These are phyloP conservation scores for Hephaestus fuliginosus DNA, from an alignment of 2,797 vertebrate species.

Conservation along the genomic window DNA sequence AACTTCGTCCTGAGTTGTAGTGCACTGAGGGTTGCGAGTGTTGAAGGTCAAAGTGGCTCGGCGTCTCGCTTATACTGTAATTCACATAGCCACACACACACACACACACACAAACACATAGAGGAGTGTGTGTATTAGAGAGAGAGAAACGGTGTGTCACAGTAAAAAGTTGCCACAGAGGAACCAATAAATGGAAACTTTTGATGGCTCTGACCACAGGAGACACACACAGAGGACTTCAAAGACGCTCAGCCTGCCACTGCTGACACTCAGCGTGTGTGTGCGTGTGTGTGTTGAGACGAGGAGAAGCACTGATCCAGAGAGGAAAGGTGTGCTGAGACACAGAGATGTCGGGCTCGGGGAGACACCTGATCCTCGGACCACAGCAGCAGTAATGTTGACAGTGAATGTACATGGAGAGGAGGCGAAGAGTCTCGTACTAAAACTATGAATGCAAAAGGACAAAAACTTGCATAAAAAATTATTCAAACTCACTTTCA, in stretches of 20 bases:
- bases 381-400: neutral
- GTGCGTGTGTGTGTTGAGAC: constrained; percentile 12
- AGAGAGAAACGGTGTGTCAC: constrained; percentile 45
- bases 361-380: constrained; percentile 18
- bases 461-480: neutral
- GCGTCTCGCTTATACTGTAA: constrained; percentile 35
- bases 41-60: constrained; percentile 65
- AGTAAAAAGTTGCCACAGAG: constrained; percentile 66
- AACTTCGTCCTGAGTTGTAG: constrained; percentile 38
- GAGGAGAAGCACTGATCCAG: constrained; percentile 60
- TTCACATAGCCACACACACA: constrained; percentile 40
- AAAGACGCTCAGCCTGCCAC: constrained; percentile 56
- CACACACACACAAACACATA: constrained; percentile 1
- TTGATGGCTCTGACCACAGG: constrained; percentile 75
- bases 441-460: neutral
- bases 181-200: constrained; percentile 77
- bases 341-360: constrained; percentile 12
- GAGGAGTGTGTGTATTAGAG: constrained; percentile 1
- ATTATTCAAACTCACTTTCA: neutral
- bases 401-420: neutral
- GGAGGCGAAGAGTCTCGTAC: neutral
- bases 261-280: constrained; percentile 20
- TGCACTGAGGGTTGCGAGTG: constrained; percentile 2
- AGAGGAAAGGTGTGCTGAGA: constrained; percentile 55
- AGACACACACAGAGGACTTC: constrained; percentile 69